Percentiles rank a stretch among this genome's conserved stretches.
phyloP scores from a whole-genome alignment of 2,797 vertebrate species.

The Muraenolepis orangiensis region DNA sequence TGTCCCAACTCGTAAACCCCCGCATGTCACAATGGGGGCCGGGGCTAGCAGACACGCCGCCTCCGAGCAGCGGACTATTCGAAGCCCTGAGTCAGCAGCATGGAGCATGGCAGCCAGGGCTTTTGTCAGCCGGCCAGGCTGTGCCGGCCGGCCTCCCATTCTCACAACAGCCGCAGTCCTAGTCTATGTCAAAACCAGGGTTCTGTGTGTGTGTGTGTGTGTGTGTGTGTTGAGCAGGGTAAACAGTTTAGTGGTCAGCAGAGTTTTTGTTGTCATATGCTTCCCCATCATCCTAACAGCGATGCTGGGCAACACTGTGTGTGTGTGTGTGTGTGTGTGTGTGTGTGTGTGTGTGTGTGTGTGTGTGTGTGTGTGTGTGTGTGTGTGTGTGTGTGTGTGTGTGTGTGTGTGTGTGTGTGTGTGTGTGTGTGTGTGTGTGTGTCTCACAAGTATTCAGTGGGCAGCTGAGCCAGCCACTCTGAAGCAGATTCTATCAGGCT shows the following conservation, averaged over 20 bases:
- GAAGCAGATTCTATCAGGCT: conserved; percentile 13
- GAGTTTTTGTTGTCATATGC: conserved; percentile 44
- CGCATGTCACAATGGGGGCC: background rate
- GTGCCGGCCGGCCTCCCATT: conserved; percentile 14
- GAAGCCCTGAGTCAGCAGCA: conserved; percentile 45
- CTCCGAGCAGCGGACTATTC: conserved; percentile 14
- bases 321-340: conserved; percentile 17
- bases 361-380: background rate
- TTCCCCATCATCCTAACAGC: conserved; percentile 21
- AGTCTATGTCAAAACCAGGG: conserved; percentile 27
- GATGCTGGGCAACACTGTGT: background rate
- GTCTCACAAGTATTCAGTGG: conserved; percentile 28
- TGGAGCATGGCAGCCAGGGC: conserved; percentile 18
- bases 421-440: background rate
- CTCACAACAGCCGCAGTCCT: conserved; percentile 26
- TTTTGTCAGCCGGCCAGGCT: conserved; percentile 2
- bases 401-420: background rate
- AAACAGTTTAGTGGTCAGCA: conserved; percentile 52
- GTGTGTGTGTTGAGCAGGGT: conserved; percentile 9
- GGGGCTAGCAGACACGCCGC: conserved; percentile 1
- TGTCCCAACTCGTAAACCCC: background rate
- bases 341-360: background rate
- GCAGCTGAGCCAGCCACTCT: conserved; percentile 25
- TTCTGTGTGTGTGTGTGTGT: conserved; percentile 33
- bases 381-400: background rate